Conservation (phyloP, 2,888 invertebrate genomes). For the Ecliptopera silaceata region DNA sequence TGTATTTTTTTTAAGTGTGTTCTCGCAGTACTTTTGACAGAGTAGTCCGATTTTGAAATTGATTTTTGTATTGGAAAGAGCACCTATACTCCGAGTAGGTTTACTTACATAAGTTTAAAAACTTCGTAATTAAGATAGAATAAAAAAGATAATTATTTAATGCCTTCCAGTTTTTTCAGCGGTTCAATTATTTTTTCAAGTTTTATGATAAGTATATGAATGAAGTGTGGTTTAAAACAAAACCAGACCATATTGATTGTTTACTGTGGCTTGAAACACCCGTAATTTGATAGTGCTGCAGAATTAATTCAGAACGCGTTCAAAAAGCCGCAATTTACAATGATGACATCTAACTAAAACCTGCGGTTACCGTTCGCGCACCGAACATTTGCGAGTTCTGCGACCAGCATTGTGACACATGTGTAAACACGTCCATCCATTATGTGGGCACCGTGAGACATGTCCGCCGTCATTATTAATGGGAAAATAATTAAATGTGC, state of each 20-base stretch:
- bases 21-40: too few relatives aligned
- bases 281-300: constrained; percentile 25
- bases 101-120: too few relatives aligned
- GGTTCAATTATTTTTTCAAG: too few relatives aligned
- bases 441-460: constrained; percentile 27
- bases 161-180: too few relatives aligned
- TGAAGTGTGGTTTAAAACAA: not conserved
- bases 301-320: constrained; percentile 34
- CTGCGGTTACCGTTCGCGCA: constrained; percentile 42
- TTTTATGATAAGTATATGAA: too few relatives aligned
- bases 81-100: too few relatives aligned
- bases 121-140: too few relatives aligned
- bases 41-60: too few relatives aligned
- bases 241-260: not conserved
- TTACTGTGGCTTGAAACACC: constrained; percentile 35
- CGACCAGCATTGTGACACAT: constrained; percentile 41
- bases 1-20: too few relatives aligned
- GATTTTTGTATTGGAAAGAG: too few relatives aligned
- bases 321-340: constrained; percentile 39
- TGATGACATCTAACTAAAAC: constrained; percentile 48
- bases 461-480: constrained; percentile 19
- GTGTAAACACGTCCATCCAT: constrained; percentile 43
- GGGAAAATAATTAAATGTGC: constrained; percentile 24
- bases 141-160: too few relatives aligned
- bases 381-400: constrained; percentile 35